A percentile compares a stretch with the other conserved stretches of the same genome.
Conservation (phyloP, 1,140 invertebrate species). For the Drosophila pandora region DNA sequence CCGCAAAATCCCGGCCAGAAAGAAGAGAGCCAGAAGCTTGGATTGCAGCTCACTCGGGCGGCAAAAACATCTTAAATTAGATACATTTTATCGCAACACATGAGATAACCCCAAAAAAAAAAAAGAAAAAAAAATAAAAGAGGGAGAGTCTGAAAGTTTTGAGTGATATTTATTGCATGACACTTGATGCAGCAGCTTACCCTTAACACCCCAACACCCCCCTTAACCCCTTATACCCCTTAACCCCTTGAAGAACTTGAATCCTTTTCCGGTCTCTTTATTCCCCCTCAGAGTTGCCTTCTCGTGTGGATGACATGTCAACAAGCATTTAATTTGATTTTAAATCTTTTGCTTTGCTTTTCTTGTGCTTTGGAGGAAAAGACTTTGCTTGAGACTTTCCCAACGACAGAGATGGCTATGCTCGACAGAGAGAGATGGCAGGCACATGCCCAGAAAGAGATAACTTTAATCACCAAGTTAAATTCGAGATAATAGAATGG, state of each 20-base stretch:
- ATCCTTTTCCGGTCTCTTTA: slow-evolving; percentile 41
- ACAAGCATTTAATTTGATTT: slow-evolving; percentile 78
- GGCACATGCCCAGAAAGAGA: neutral
- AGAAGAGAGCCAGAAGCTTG: slow-evolving; percentile 2
- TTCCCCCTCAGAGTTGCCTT: slow-evolving; percentile 2
- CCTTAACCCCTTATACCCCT: neutral
- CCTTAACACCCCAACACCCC: neutral
- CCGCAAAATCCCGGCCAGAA: slow-evolving; percentile 4
- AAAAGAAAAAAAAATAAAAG: neutral
- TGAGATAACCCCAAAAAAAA: slow-evolving; percentile 43
- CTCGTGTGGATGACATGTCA: slow-evolving; percentile 59
- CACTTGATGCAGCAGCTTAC: slow-evolving; percentile 59
- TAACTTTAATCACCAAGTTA: slow-evolving; percentile 48
- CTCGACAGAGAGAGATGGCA: neutral
- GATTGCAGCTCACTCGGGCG: slow-evolving; percentile 61
- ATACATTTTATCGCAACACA: slow-evolving; percentile 80
- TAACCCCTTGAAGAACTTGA: slow-evolving; percentile 28
- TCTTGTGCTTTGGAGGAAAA: slow-evolving; percentile 8
- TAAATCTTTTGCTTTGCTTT: slow-evolving; percentile 48
- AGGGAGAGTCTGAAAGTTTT: slow-evolving; percentile 54
- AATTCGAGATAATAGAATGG: slow-evolving; percentile 42
- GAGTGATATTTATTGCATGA: slow-evolving; percentile 78
- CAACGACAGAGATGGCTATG: neutral
- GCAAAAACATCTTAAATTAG: slow-evolving; percentile 80
- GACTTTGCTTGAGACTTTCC: slow-evolving; percentile 28